Percentiles rank a stretch among this genome's conserved stretches.
These are phyloP conservation scores for Osedax fenrisi DNA, from an alignment of 2,888 invertebrate species.

Conservation along the genomic window DNA sequence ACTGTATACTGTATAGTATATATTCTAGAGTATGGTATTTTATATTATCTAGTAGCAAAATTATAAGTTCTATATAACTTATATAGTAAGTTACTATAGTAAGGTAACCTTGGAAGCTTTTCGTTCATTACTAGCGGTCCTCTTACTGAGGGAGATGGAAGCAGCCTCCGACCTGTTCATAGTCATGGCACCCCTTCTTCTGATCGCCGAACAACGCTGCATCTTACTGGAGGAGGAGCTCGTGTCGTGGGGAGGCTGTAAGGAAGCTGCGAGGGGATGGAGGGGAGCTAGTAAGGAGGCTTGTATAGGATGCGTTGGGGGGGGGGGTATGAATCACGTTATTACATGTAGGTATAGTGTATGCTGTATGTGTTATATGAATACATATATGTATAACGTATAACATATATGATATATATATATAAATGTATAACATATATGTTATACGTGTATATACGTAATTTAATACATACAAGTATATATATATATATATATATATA, in stretches of 20 bases:
- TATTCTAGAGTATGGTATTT: too few species aligned
- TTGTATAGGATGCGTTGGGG: neutral
- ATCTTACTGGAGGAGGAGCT: neutral
- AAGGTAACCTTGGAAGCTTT: conserved; percentile 47
- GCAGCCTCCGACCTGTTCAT: neutral
- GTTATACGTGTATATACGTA: neutral
- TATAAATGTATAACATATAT: neutral
- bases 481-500: neutral
- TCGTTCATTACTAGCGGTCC: conserved; percentile 41
- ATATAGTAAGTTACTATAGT: too few species aligned
- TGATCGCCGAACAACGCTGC: neutral
- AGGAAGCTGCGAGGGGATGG: neutral
- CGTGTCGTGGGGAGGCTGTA: neutral
- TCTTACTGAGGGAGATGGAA: conserved; percentile 23
- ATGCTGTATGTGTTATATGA: neutral
- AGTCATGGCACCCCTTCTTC: neutral
- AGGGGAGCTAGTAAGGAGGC: neutral
- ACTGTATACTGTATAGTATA: too few species aligned
- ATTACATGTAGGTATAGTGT: neutral
- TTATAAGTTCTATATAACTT: too few species aligned
- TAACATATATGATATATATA: neutral
- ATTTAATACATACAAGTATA: neutral
- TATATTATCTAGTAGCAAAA: too few species aligned
- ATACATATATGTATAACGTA: neutral
- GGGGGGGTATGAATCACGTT: neutral